These are phyloP conservation scores for Paratilapia polleni DNA, from an alignment of 2,113 vertebrate genomes.

Conservation along the genomic window DNA sequence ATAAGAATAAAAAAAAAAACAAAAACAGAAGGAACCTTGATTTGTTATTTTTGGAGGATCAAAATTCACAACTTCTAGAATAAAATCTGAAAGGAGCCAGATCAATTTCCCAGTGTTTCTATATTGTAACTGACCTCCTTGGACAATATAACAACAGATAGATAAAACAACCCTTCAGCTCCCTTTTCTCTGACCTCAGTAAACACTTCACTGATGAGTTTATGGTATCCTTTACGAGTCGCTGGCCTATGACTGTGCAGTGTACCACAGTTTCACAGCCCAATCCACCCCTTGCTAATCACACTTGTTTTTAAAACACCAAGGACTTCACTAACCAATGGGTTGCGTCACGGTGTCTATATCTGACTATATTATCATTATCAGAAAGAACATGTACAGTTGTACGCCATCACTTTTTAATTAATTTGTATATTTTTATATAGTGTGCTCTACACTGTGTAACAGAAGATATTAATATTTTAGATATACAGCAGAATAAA, in stretches of 20 bases:
- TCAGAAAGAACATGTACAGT: not conserved
- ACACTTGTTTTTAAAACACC: not conserved
- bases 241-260: not conserved
- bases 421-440: not conserved
- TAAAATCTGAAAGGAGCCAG: not conserved
- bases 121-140: no score
- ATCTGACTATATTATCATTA: not conserved
- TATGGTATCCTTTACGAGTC: not conserved
- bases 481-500: not conserved
- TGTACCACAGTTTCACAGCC: not conserved
- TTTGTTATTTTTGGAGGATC: not conserved
- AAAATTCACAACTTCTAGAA: not conserved
- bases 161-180: not conserved
- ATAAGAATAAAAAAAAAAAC: no score
- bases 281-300: not conserved
- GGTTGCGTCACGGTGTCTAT: not conserved
- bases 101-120: not conserved
- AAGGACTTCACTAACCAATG: not conserved
- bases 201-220: not conserved
- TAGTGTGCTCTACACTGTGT: not conserved
- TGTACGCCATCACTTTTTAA: not conserved
- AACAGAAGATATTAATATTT: not conserved
- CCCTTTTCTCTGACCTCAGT: not conserved
- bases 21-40: not conserved
- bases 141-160: no score